Evolutionary conservation across 2,113 vertebrate species (phyloP).

Genomic region (Hoplias malabaricus): DNA sequence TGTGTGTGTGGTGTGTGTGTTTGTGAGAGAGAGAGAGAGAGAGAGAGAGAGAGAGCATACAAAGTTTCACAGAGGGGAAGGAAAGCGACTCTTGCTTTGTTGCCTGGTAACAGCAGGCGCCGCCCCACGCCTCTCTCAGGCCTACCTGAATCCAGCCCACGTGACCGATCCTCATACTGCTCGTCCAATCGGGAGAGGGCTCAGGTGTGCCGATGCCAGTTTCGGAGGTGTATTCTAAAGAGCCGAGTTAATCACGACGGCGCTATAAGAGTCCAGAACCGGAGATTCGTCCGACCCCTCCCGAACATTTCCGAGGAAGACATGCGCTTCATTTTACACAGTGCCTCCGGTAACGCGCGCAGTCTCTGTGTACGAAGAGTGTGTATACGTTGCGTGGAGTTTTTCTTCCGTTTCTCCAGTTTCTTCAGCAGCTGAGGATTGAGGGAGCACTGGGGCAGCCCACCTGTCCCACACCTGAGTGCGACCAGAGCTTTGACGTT

Average conservation of each 20-base stretch:
- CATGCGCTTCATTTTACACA: neutral
- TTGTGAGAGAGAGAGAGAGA: neutral
- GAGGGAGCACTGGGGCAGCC: neutral
- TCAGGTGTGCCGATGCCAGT: slow-evolving; percentile 50
- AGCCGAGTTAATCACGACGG: slow-evolving; percentile 30
- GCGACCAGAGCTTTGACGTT: neutral
- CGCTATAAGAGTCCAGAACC: slow-evolving; percentile 38
- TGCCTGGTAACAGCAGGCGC: slow-evolving; percentile 36
- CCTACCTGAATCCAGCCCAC: slow-evolving; percentile 47
- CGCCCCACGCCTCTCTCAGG: slow-evolving; percentile 16
- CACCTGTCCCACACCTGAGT: no score
- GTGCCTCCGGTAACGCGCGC: no score
- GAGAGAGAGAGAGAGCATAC: neutral
- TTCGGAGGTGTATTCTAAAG: slow-evolving; percentile 55
- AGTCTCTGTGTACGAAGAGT: neutral
- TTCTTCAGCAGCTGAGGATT: neutral
- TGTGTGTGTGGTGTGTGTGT: no score
- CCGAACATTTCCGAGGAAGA: neutral
- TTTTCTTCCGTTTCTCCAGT: neutral
- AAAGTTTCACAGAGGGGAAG: slow-evolving; percentile 23
- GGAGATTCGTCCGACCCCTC: neutral
- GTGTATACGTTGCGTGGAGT: neutral
- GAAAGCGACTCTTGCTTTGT: slow-evolving; percentile 33
- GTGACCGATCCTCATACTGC: slow-evolving; percentile 44
- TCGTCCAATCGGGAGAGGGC: slow-evolving; percentile 42